Base-by-base conservation (phyloP, 2,888 invertebrate species). In the Polydrusus tereticollis region DNA sequence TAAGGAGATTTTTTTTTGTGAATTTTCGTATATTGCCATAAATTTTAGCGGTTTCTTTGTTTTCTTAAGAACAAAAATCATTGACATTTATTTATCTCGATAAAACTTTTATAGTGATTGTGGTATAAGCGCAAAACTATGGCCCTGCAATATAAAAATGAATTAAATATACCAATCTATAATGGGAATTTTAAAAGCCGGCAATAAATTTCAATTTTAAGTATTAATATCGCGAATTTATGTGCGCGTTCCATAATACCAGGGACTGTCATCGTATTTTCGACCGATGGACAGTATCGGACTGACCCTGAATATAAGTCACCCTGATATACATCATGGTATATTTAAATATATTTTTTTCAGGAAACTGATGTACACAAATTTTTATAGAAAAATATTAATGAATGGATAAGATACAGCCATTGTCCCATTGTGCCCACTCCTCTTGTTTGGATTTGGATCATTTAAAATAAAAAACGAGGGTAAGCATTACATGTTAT, bases 151-250 rank as follows among this genome's bases (percentile, higher is more conserved):
- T 45, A 33, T 47, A 73, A 73, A 75, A 78, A 73, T 72, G 73
- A 75, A 76, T 77, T 75, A 75, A 76, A 67, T 65, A 68, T 74
- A 72, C 72, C 58, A 57, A 64, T 64, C 64, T 64, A 64, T 64
- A 64, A 64, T 64, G 64, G 64, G 79, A 78, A 78, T 80, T 82
- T 78, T 81, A 82, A 82, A 82, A 82, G 80, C 77, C 78, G 75
- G 80, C 80, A 80, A 82, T 83, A 82, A 83, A 83, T 82, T 81
- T 80, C 79, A 77, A 78, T 80, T 81, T 81, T 81, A 80, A 79
- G 79, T 81, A 80, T 80, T 79, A 80, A 80, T 80, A 80, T 80
- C 80, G 79, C 77, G 79, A 80, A 82, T 82, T 82, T 82, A 82
- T 81, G 80, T 78, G 79, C 81, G 78, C 12, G 52, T 79, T 80